A percentile compares a stretch with the other conserved stretches of the same genome.
Conservation (phyloP, 2,113 vertebrate genomes). For the Melozone crissalis region DNA sequence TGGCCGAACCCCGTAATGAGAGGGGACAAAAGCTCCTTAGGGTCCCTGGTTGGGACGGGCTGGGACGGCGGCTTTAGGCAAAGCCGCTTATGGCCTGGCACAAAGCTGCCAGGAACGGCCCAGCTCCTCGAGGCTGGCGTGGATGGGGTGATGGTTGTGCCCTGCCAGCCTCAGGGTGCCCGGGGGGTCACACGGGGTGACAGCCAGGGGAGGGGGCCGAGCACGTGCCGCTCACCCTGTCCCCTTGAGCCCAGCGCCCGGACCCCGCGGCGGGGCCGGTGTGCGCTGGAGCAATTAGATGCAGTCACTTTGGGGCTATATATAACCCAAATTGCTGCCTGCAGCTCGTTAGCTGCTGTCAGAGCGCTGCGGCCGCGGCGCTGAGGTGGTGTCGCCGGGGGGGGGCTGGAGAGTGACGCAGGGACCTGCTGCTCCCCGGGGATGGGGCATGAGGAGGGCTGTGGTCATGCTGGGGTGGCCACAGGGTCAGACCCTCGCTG, state of each 20-base stretch:
- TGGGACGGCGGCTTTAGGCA: constrained; percentile 35
- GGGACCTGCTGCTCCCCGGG: not conserved
- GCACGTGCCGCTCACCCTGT: not conserved
- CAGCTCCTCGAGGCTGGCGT: not conserved
- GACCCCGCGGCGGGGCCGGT: not conserved
- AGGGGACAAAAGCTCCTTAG: constrained; percentile 52
- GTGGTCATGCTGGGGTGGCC: not conserved
- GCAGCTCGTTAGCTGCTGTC: constrained; percentile 43
- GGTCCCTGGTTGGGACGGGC: constrained; percentile 19
- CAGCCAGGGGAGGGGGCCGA: not conserved
- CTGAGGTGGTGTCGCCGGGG: not conserved
- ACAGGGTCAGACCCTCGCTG: not conserved
- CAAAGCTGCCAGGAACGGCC: constrained; percentile 11
- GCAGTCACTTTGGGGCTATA: constrained; percentile 22
- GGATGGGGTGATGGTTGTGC: not conserved
- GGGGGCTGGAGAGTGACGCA: not conserved
- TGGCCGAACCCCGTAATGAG: not conserved
- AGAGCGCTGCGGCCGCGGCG: not conserved
- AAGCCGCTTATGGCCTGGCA: constrained; percentile 40
- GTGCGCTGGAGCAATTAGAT: not conserved
- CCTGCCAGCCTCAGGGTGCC: not conserved
- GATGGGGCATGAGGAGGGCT: accelerated
- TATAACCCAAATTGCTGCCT: constrained; percentile 12
- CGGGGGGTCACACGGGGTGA: not conserved
- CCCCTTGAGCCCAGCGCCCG: not conserved